Base-by-base conservation (phyloP, 2,888 invertebrate genomes). In the Drosophila birchii region DNA sequence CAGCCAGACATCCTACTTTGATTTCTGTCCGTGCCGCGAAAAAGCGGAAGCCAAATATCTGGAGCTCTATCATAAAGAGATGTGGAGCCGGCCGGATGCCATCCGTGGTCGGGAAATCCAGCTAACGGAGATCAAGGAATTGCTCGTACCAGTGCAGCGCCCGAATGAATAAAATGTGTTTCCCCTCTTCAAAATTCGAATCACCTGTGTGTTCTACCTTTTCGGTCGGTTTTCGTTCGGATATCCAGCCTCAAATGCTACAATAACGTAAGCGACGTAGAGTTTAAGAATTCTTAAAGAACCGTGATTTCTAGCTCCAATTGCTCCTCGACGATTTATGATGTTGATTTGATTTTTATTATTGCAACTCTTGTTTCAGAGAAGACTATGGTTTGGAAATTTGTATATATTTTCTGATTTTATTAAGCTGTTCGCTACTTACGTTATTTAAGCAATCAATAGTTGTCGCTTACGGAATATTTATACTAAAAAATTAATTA, bases 1-100 rank as follows among this genome's bases (percentile, higher is more conserved):
- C 62, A 87, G 86, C 29, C 78, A 80, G 53, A 45, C 58, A 4
- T 86, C 90, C 0, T 78, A 83, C 43, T 91, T 90, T 45, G 91
- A 91, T 60, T 79, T 91, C 11, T 92, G 92, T 57, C 90, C 92
- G 4, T 91, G 92, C 59, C 89, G 91, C 14, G 91, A 91, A 44
- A 88, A 82, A 45, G 92, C 91, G 3, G 92, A 92, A 49, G 81
- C 89, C n/a, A 91, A 86, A 38, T 86, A 80, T 51, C 69, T 90
- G 1, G 90, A 91, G 55, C 45, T 89, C 0, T 88, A 78, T 57
- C 75, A 79, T 47, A 44, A 20, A 2, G 90, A 92, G 57, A 91
- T 91, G 90, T 90, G 84, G 81, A 61, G 74, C 9, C 6, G 26
- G 0, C 60, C 78, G n/a, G 58, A 66, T 4, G 34, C 51, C 6